Conservation (phyloP, 1,140 invertebrate species). For the Chlorops oryzae region DNA sequence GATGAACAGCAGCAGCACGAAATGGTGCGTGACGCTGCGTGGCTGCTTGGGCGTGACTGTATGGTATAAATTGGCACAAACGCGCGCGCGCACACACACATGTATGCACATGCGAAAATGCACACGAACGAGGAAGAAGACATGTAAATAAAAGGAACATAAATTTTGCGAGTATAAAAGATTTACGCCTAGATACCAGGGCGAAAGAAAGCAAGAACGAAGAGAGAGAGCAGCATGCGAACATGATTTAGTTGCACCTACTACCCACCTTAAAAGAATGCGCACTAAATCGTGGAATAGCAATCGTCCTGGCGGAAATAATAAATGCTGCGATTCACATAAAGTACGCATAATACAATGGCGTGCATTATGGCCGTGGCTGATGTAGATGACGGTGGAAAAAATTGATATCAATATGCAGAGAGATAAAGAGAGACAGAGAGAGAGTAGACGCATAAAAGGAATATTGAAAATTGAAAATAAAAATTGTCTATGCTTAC, state of each 20-base stretch:
- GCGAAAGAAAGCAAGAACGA: neutral
- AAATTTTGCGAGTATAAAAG: neutral
- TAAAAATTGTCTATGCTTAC: neutral
- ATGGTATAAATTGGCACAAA: too few relatives aligned
- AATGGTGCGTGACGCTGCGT: too few relatives aligned
- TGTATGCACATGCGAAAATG: too few relatives aligned
- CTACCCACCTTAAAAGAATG: conserved; percentile 58
- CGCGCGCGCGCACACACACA: too few relatives aligned
- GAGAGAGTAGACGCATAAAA: too few relatives aligned
- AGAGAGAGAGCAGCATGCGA: neutral
- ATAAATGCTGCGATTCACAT: conserved; percentile 57
- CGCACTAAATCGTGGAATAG: conserved; percentile 62
- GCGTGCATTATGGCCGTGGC: conserved; percentile 56
- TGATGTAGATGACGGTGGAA: conserved; percentile 47
- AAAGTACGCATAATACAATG: conserved; percentile 61
- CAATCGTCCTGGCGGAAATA: conserved; percentile 56
- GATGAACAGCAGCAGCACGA: too few relatives aligned
- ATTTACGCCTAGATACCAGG: neutral
- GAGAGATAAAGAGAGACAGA: too few relatives aligned
- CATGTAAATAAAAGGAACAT: neutral
- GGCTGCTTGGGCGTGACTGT: too few relatives aligned
- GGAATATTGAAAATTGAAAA: conserved; percentile 1
- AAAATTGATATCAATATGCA: too few relatives aligned
- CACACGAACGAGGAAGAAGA: neutral
- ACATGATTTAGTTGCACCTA: neutral